These are phyloP conservation scores for Tetanocera ferruginea DNA, from an alignment of 2,888 invertebrate species.

Conservation along the genomic window DNA sequence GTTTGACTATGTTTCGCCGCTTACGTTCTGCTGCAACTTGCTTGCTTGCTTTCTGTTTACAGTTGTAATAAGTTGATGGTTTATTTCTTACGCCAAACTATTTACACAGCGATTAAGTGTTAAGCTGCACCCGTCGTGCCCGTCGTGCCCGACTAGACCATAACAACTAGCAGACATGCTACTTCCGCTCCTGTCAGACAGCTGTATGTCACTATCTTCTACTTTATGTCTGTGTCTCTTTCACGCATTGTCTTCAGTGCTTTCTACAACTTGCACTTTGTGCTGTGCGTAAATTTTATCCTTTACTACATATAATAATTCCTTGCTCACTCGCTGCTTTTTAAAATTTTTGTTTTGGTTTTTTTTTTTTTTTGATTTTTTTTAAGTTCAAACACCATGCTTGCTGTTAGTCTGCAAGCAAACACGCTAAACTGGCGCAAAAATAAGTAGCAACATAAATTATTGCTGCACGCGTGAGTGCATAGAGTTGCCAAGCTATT, in stretches of 20 bases:
- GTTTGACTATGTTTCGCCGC: background rate
- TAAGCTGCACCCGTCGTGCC: background rate
- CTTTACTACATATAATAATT: background rate
- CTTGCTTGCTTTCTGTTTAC: background rate
- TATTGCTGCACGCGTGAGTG: background rate
- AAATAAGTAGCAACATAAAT: background rate
- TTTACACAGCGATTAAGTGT: conserved; percentile 36
- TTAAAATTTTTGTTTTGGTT: background rate
- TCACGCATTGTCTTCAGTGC: background rate
- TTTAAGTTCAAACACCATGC: background rate
- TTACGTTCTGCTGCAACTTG: background rate
- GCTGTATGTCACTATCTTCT: too few relatives aligned
- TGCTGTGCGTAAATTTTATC: background rate
- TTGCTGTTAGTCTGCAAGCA: background rate
- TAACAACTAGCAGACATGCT: background rate
- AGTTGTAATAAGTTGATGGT: background rate
- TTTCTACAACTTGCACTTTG: background rate
- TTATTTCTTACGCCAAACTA: conserved; percentile 30
- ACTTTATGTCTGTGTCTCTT: too few relatives aligned
- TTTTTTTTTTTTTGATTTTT: background rate
- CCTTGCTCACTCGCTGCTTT: background rate
- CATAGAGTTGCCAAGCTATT: background rate
- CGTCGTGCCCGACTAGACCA: background rate
- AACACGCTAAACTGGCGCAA: background rate
- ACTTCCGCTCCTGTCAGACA: background rate